phyloP scores from a whole-genome alignment of 2,113 vertebrate species.

The Physeter macrocephalus region DNA sequence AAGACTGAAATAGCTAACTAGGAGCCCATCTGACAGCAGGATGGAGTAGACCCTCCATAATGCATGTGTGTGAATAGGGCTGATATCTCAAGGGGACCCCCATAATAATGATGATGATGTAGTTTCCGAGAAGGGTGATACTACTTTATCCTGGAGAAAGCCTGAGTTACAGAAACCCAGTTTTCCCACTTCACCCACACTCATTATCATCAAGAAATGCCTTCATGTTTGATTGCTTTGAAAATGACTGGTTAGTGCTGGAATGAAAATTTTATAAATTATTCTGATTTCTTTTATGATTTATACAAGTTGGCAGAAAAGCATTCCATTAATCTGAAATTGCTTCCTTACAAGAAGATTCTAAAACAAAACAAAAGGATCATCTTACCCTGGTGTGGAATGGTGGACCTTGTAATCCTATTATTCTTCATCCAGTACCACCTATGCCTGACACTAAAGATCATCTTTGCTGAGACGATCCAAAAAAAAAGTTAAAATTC shows the following conservation, averaged over 20 bases:
- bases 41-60: slow-evolving; percentile 24
- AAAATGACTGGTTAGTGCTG: neutral
- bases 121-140: slow-evolving; percentile 58
- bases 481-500: neutral
- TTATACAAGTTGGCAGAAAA: neutral
- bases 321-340: neutral
- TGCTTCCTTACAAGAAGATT: slow-evolving; percentile 4
- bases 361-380: neutral
- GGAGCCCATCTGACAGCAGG: slow-evolving; percentile 16
- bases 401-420: neutral
- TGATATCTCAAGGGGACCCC: neutral
- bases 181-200: neutral
- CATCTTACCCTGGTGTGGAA: neutral
- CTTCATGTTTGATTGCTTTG: neutral
- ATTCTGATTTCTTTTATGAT: neutral
- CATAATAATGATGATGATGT: neutral
- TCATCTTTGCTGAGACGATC: neutral
- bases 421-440: neutral
- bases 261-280: neutral
- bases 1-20: neutral
- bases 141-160: neutral
- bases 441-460: neutral
- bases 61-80: neutral
- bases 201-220: slow-evolving; percentile 16
- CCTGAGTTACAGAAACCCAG: slow-evolving; percentile 41